Evolutionary conservation across 2,888 invertebrate genomes (phyloP).

Genomic region (Athrips mouffetella): DNA sequence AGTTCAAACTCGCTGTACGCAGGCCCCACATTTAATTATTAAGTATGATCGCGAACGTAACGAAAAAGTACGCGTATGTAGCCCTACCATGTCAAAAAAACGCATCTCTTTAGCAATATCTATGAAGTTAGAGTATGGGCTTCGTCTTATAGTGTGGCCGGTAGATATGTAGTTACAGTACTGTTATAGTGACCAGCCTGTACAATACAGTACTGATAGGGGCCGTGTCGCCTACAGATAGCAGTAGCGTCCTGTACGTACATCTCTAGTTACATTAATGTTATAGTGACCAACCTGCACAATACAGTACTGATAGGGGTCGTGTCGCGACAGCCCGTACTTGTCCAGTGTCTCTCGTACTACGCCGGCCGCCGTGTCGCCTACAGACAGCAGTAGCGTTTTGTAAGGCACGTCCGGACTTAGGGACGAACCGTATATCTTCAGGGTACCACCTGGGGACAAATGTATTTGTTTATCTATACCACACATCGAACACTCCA

Average conservation of each 20-base stretch:
- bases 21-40: no score
- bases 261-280: not conserved
- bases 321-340: constrained; percentile 94
- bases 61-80: no score
- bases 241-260: constrained; percentile 97
- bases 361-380: constrained; percentile 94
- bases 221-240: constrained; percentile 95
- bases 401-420: constrained; percentile 99
- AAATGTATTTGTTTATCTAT: no score
- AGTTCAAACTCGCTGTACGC: no score
- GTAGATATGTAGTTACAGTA: not conserved
- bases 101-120: no score
- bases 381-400: constrained; percentile 94
- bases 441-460: constrained; percentile 87
- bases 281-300: constrained; percentile 85
- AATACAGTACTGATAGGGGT: constrained; percentile 94
- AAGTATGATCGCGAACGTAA: no score
- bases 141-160: not conserved
- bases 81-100: no score
- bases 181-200: constrained; percentile 82
- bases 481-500: no score
- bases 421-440: constrained; percentile 97
- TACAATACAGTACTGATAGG: constrained; percentile 94
- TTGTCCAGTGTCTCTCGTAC: constrained; percentile 98
- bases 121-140: not conserved